Base-by-base conservation (phyloP, 2,888 invertebrate species). In the Leptodirus hochenwartii region DNA sequence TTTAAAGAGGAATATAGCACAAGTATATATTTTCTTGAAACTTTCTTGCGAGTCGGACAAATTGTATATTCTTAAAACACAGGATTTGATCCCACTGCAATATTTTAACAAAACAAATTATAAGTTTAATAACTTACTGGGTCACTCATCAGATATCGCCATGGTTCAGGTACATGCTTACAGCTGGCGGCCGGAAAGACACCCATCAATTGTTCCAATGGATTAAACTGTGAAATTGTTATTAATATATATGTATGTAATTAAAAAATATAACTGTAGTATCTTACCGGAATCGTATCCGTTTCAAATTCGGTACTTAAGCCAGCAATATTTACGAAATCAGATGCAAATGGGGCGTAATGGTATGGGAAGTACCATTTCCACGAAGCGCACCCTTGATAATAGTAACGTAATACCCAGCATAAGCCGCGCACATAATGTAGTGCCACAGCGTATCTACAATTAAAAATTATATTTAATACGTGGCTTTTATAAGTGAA, bases 321-420 rank as follows among this genome's bases (percentile, higher is more conserved):
- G 2, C 82, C 80, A 31, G 72, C 70, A 32, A 98, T 78, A 51
- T 91, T 84, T 34, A 85, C 69, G 59, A 99, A 98, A 62, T 99
- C 98, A 0, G 95, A 95, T 3, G 98, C 98, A 60, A 98, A 98
- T 5, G 98, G 98, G 11, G 98, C 96, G 62, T 99, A 98, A 60
- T 98, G 98, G 56, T 91, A 98, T 0, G 98, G 98, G 58, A 90
- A 98, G 61, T 93, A 98, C 98, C 98, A 98, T 59, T 95, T 87
- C 98, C 98, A 99, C 11, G 88, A 90, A 17, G 91, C 85, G 60
- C 96, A 98, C 30, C 98, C 96, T 68, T 96, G 96, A 60, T 98
- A 98, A 59, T 98, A 98, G 60, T 96, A 98, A 42, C 84, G 74
- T 15, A 99, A 61, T 32, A 99, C 98, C 98, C 98, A 98, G 58